These are phyloP conservation scores for Harpalus rubripes DNA, from an alignment of 2,888 invertebrate genomes.

Conservation along the genomic window DNA sequence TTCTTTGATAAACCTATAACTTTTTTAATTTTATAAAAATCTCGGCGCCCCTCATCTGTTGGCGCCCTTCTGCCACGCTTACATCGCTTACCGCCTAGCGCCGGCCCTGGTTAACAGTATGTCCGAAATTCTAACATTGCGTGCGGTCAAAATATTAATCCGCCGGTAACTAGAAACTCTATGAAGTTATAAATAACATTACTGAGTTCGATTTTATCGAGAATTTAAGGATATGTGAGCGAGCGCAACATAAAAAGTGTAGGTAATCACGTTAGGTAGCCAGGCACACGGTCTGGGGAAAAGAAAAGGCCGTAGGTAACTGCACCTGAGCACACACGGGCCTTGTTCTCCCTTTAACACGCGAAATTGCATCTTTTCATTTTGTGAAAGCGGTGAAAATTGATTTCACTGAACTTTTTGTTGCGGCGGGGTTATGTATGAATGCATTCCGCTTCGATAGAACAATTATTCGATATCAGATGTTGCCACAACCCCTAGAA, in stretches of 20 bases:
- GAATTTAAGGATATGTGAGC: background rate
- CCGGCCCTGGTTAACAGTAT: background rate
- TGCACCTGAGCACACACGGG: slow-evolving; percentile 54
- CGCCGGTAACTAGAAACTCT: slow-evolving; percentile 46
- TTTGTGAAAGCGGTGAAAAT: slow-evolving; percentile 59
- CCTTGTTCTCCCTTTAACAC: slow-evolving; percentile 56
- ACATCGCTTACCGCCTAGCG: no score
- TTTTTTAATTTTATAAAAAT: no score
- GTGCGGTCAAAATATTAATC: slow-evolving; percentile 38
- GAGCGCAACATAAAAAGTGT: background rate
- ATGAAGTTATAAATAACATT: slow-evolving; percentile 45
- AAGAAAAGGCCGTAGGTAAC: slow-evolving; percentile 32
- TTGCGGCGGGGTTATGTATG: slow-evolving; percentile 10
- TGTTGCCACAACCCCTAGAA: background rate
- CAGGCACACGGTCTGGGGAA: background rate
- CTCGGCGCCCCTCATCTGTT: no score
- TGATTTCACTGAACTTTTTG: slow-evolving; percentile 61
- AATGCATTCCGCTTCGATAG: background rate
- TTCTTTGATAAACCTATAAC: no score
- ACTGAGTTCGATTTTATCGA: background rate
- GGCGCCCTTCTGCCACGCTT: no score
- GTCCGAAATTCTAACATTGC: background rate
- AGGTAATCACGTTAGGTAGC: slow-evolving; percentile 34
- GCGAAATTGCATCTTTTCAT: slow-evolving; percentile 64
- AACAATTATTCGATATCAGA: background rate